A percentile compares a stretch with the other conserved stretches of the same genome.
Evolutionary conservation across 2,113 vertebrate genomes (phyloP).

Genomic region (Hippolais icterina): DNA sequence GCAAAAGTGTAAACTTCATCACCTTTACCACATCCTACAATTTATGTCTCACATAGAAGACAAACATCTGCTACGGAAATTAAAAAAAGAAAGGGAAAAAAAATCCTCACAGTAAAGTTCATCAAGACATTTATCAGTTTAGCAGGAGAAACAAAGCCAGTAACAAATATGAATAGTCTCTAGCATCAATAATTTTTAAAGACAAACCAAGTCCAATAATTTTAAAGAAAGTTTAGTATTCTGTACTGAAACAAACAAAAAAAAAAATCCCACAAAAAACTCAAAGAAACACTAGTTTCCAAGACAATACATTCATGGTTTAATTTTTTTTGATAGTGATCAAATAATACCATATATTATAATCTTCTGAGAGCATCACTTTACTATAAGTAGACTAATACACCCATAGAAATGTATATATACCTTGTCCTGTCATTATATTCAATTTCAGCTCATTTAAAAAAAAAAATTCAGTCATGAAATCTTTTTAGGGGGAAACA

Average conservation of each 20-base stretch:
- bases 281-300: background rate
- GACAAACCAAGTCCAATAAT: background rate
- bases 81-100: background rate
- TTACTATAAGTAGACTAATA: background rate
- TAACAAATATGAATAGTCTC: background rate
- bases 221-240: background rate
- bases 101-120: background rate
- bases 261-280: background rate
- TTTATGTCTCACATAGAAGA: background rate
- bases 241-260: background rate
- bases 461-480: background rate
- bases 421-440: background rate
- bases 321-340: background rate
- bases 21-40: background rate
- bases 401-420: background rate
- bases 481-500: background rate
- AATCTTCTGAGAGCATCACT: background rate
- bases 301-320: background rate
- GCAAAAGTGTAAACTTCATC: background rate
- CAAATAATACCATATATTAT: background rate
- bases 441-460: background rate
- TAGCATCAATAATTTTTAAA: background rate
- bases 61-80: conserved; percentile 23
- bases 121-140: background rate
- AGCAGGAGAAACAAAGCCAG: background rate